A percentile compares a stretch with the other conserved stretches of the same genome.
These are phyloP conservation scores for Gila orcuttii DNA, from an alignment of 2,113 vertebrate genomes.

Conservation along the genomic window DNA sequence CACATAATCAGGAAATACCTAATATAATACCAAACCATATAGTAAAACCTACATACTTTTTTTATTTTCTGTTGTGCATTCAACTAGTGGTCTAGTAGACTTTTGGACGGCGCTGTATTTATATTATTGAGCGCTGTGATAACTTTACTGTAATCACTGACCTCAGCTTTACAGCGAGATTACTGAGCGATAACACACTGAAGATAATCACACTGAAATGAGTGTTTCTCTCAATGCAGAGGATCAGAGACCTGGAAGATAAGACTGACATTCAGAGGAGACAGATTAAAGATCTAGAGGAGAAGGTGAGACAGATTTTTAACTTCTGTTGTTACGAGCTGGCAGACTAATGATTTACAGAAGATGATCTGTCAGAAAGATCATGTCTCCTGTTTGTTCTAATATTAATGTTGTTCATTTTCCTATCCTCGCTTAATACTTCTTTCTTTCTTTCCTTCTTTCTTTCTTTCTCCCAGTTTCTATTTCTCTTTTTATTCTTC, in stretches of 20 bases:
- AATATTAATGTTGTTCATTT: background rate
- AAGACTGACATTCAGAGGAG: constrained; percentile 98
- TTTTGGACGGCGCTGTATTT: background rate
- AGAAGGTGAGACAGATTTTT: constrained; percentile 82
- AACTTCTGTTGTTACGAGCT: background rate
- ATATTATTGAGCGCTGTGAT: background rate
- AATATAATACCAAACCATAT: background rate
- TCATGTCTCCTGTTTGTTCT: background rate
- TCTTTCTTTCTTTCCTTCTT: constrained; percentile 57
- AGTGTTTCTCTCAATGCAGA: constrained; percentile 73
- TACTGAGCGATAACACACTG: background rate
- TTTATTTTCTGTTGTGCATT: background rate
- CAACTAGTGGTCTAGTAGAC: background rate
- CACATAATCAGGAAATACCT: background rate
- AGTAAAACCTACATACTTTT: background rate
- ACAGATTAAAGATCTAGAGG: constrained; percentile 98
- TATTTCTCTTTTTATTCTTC: constrained; percentile 99
- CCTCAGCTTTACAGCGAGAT: background rate
- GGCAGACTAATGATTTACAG: background rate
- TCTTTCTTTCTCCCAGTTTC: constrained; percentile 82
- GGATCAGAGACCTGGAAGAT: constrained; percentile 97
- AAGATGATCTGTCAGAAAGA: background rate
- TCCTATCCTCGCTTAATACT: constrained; percentile 37
- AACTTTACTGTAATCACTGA: background rate
- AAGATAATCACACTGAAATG: no score